Evolutionary conservation across 2,888 invertebrate species (phyloP).

Genomic region (Trachelus tabidus): DNA sequence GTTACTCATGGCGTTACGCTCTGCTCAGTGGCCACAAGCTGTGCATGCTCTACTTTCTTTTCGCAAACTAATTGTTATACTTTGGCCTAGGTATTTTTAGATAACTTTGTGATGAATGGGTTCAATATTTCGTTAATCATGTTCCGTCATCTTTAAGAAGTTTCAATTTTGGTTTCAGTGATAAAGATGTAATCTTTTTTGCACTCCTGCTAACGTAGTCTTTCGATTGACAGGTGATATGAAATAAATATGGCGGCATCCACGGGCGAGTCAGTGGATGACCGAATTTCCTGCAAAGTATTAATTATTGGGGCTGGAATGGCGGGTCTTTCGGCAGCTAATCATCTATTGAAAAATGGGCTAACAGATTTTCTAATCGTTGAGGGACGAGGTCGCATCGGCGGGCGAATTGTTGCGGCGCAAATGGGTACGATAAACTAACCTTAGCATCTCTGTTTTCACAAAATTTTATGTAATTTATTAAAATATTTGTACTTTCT

Average conservation of each 20-base stretch:
- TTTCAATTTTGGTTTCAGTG: not conserved
- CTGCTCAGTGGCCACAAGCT: not conserved
- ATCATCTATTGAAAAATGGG: slow-evolving; percentile 83
- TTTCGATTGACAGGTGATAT: slow-evolving; percentile 10
- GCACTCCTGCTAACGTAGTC: not conserved
- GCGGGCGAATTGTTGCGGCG: slow-evolving; percentile 84
- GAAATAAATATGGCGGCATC: slow-evolving; percentile 60
- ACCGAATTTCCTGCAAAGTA: slow-evolving; percentile 72
- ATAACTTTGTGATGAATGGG: not conserved
- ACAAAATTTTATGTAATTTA: not conserved
- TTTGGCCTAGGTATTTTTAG: not conserved
- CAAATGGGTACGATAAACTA: slow-evolving; percentile 70
- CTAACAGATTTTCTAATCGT: slow-evolving; percentile 82
- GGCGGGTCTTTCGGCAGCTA: slow-evolving; percentile 87
- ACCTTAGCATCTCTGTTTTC: slow-evolving; percentile 29
- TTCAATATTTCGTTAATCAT: not conserved
- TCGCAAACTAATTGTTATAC: not conserved
- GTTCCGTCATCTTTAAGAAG: not conserved
- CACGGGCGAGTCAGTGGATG: slow-evolving; percentile 55
- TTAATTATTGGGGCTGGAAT: slow-evolving; percentile 88
- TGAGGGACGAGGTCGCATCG: slow-evolving; percentile 84
- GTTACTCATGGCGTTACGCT: not conserved
- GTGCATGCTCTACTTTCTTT: not conserved
- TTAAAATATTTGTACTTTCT: not conserved
- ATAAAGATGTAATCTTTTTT: not conserved